Conservation (phyloP, 2,888 invertebrate genomes). For the Amblyjoppa proteus region DNA sequence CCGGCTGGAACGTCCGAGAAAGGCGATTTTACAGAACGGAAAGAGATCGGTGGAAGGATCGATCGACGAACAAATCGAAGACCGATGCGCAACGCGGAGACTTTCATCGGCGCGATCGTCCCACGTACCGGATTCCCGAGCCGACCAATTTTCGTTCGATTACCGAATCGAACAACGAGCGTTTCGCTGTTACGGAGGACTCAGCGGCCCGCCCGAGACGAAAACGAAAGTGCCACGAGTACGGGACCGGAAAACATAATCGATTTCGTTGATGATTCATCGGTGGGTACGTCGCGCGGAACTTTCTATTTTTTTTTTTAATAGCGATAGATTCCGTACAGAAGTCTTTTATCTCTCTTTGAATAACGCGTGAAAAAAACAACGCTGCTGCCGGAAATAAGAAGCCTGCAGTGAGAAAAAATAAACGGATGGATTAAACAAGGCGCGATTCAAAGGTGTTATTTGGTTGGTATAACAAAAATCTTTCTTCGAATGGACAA, state of each 20-base stretch:
- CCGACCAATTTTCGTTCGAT: not conserved
- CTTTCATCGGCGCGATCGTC: not conserved
- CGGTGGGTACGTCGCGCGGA: constrained; percentile 5
- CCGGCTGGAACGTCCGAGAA: not conserved
- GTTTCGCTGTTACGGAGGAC: not conserved
- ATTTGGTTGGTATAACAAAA: too few relatives aligned
- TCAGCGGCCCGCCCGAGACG: not conserved
- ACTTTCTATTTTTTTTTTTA: constrained; percentile 28
- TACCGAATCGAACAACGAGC: constrained; percentile 11
- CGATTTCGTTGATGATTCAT: constrained; percentile 33
- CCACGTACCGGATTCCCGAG: not conserved
- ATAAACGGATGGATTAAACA: too few relatives aligned
- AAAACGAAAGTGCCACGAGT: constrained; percentile 21
- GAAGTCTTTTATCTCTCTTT: not conserved
- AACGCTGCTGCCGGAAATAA: not conserved
- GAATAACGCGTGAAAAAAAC: not conserved
- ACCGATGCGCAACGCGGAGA: not conserved
- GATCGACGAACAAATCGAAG: not conserved
- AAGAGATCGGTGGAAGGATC: not conserved
- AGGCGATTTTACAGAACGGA: not conserved
- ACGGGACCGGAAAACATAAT: constrained; percentile 36
- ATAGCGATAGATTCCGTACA: not conserved
- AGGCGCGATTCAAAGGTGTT: too few relatives aligned
- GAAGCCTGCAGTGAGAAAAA: not conserved
- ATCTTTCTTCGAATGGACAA: too few relatives aligned